Conservation (phyloP, 2,113 vertebrate species). For the Anoura caudifer region DNA sequence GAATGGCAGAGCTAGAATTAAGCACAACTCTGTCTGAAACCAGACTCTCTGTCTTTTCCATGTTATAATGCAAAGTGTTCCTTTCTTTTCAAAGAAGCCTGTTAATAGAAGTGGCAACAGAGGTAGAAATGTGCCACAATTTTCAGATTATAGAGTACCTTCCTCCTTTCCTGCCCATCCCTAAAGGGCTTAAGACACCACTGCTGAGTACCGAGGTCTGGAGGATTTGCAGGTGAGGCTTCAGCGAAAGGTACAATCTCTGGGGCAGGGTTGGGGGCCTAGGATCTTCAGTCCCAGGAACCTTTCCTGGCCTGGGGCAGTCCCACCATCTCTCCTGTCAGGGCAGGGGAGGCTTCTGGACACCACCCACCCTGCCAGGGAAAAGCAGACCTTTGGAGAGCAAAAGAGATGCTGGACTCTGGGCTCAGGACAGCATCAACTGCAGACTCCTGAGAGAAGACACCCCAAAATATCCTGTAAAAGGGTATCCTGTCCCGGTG, state of each 20-base stretch:
- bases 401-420: neutral
- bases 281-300: neutral
- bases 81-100: neutral
- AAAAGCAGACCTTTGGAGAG: neutral
- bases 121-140: neutral
- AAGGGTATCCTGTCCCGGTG: neutral
- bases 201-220: neutral
- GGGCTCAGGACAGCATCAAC: neutral
- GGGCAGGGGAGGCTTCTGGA: neutral
- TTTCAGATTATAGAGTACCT: neutral
- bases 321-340: neutral
- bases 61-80: neutral
- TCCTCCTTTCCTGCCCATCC: neutral
- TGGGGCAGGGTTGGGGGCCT: neutral
- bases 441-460: neutral
- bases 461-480: accelerated
- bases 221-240: neutral
- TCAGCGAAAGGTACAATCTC: neutral
- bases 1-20: neutral
- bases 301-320: neutral
- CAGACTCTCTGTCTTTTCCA: neutral
- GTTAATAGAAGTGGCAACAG: neutral
- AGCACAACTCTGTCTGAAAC: neutral
- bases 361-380: neutral
- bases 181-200: neutral